Percentiles rank a stretch among this genome's conserved stretches.
These are phyloP conservation scores for Probaryconus sp. DNA, from an alignment of 1,140 invertebrate genomes.

Conservation along the genomic window DNA sequence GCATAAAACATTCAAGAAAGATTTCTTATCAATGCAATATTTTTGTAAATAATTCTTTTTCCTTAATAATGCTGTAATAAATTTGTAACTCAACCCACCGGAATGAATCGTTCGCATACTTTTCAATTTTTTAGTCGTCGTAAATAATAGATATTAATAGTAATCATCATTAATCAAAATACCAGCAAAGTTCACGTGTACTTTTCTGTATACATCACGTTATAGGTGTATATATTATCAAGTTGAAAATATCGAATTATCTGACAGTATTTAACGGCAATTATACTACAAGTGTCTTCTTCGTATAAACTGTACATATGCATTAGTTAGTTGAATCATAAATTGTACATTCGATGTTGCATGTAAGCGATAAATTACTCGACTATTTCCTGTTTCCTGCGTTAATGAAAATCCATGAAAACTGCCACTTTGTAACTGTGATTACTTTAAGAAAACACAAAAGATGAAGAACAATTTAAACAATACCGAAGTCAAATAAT, in stretches of 20 bases:
- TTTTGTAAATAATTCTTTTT: conserved; percentile 14
- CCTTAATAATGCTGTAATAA: conserved; percentile 18
- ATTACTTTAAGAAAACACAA: conserved; percentile 13
- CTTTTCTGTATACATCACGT: not conserved
- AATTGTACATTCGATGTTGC: conserved; percentile 33
- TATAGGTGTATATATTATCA: conserved; percentile 21
- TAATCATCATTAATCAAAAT: conserved; percentile 27
- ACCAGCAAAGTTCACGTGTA: conserved; percentile 9
- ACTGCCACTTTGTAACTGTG: conserved; percentile 44
- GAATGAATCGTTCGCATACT: conserved; percentile 7
- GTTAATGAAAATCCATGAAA: conserved; percentile 39
- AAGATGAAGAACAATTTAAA: too few relatives aligned
- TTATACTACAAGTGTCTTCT: conserved; percentile 31
- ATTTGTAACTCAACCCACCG: conserved; percentile 18
- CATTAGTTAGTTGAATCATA: conserved; percentile 30
- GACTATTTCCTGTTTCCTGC: conserved; percentile 34
- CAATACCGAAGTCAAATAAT: too few relatives aligned
- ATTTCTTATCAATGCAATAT: too few relatives aligned
- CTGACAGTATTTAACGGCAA: conserved; percentile 20
- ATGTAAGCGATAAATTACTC: conserved; percentile 47
- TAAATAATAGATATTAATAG: conserved; percentile 33
- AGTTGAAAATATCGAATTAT: conserved; percentile 25
- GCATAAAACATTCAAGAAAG: not conserved
- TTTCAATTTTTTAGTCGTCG: conserved; percentile 21
- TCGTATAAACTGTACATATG: conserved; percentile 39